Base-by-base conservation (phyloP, 2,797 vertebrate genomes). In the Valencia hispanica region DNA sequence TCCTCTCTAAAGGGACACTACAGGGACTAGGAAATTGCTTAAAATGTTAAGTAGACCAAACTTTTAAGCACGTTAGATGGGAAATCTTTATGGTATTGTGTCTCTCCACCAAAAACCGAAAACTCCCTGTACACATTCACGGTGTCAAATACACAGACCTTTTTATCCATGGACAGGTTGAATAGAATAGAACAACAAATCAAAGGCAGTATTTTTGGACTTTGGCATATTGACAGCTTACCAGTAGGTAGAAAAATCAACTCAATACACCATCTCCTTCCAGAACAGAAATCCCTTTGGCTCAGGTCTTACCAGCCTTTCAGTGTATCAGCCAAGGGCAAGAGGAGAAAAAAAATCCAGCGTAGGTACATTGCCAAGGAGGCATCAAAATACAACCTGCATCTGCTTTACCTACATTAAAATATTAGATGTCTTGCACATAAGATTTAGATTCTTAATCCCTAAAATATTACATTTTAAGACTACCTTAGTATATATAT, bases 161-260 rank as follows among this genome's bases (percentile, higher is more conserved):
- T 89, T 59, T 87, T 73, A 82, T 66, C 32, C 51, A 43, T 82
- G 48, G 83, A 86, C 81, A 84, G 80, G 79, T 77, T 82, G 81
- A 83, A 81, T 68, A 74, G 69, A 84, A 51, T 68, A 70, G 65
- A 86, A 80, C 75, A 86, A 81, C 78, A 86, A 88, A 87, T 91
- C 88, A 92, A 87, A 88, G 59, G 68, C 45, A 77, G 78, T 85
- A 85, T 90, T n/a, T 86, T 81, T 10, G 25, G 83, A 74, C 69
- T 89, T 87, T 88, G 87, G 70, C 78, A 77, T 88, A 90, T 91
- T 90, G 91, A 87, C 88, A 88, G 83, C 72, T 79, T 90, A 86
- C 86, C 87, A 89, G 89, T 85, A 85, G 88, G 87, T 78, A 82
- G 81, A 88, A 83, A 79, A 82, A 65, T 81, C 74, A 72, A 79